Base-by-base conservation (phyloP, 2,797 vertebrate species). In the Leptoclinus maculatus region DNA sequence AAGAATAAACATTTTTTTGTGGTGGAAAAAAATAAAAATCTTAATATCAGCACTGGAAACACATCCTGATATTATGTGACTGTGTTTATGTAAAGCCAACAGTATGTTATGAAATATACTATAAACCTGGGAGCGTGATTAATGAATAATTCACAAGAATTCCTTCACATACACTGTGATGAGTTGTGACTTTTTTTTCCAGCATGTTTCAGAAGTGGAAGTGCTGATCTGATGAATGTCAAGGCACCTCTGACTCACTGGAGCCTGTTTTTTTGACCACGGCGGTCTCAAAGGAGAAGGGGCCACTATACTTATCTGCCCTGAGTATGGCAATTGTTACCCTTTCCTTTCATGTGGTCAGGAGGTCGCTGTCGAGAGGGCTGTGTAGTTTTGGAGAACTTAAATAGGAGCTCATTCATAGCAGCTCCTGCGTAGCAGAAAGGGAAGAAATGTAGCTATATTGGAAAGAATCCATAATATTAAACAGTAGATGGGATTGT, bases 401-500 rank as follows among this genome's bases (percentile, higher is more conserved):
- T 85, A 88, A 94, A 95, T 90, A 90, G 90, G 88, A 86, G 87
- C 89, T 92, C 95, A 89, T 93, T 96, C 95, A 94, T 95, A 90
- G 89, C 83, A 82, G 87, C 74, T 83, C 60, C 74, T 80, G 74
- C 84, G 77, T 91, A 93, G 91, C 89, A 94, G 92, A 93, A 88
- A 76, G 89, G 90, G 90, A 94, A 96, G 95, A 96, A 91, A 95
- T 95, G 88, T 83, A 86, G 93, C 87, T 76, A 88, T 93, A 93
- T 95, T 97, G 95, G 94, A 96, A 95, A 90, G 94, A 95, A 95
- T 96, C 95, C 93, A 90, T 90, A 88, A 96, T 96, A 94, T 96
- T 97, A 95, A 97, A 96, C 97, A 98, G 96, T 95, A 95, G 96
- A 94, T 87, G 87, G 92, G 95, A 94, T 96, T 97, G 94, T 94